Percentiles rank a stretch among this genome's conserved stretches.
Evolutionary conservation across 2,888 invertebrate genomes (phyloP).

Genomic region (Phyllotreta cruciferae): DNA sequence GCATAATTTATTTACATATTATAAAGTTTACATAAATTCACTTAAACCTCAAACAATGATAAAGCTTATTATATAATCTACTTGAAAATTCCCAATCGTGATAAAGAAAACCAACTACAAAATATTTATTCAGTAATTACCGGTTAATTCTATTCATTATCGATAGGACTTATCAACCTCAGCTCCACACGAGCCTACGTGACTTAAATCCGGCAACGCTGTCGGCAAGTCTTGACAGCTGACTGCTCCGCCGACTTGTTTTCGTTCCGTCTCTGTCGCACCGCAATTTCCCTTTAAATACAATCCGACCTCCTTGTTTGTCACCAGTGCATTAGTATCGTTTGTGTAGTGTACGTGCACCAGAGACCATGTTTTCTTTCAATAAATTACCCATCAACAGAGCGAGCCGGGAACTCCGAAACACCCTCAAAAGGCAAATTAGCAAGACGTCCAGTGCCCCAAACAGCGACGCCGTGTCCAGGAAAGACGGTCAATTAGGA

Average conservation of each 20-base stretch:
- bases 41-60: too few relatives aligned
- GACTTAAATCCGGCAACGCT: constrained; percentile 26
- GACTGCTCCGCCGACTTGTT: constrained; percentile 46
- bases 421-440: constrained; percentile 57
- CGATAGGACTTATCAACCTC: too few relatives aligned
- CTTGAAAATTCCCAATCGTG: too few relatives aligned
- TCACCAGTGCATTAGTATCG: constrained; percentile 18
- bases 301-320: constrained; percentile 38
- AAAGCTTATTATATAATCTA: too few relatives aligned
- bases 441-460: constrained; percentile 69
- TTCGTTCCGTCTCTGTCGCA: constrained; percentile 52
- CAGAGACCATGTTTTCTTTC: constrained; percentile 41
- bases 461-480: constrained; percentile 67
- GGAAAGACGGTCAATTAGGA: constrained; percentile 49
- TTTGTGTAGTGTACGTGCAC: constrained; percentile 4
- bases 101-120: too few relatives aligned
- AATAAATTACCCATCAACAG: constrained; percentile 46
- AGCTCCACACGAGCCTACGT: constrained; percentile 2
- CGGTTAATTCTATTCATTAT: too few relatives aligned
- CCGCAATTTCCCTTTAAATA: constrained; percentile 50
- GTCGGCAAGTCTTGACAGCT: constrained; percentile 9
- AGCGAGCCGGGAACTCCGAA: constrained; percentile 51
- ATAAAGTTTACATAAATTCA: too few relatives aligned
- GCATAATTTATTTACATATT: too few relatives aligned
- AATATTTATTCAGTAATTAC: too few relatives aligned